Conservation (phyloP, 64 coral and sea anemone genomes). For the Exaiptasia diaphana region DNA sequence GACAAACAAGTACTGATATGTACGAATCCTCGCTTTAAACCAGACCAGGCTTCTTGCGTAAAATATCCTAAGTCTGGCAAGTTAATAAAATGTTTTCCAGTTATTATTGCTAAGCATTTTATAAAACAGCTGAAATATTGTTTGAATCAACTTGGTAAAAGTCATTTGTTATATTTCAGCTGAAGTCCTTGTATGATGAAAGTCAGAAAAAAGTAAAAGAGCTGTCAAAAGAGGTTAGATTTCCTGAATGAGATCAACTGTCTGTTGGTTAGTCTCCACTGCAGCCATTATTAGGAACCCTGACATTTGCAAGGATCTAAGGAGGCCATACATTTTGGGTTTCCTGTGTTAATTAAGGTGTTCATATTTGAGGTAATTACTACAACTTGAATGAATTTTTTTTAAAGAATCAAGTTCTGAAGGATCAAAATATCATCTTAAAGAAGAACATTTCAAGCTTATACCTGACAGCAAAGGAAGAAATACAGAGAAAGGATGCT, state of each 20-base stretch:
- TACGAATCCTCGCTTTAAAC: neutral
- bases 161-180: constrained; percentile 29
- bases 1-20: neutral
- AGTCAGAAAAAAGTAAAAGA: constrained; percentile 55
- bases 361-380: neutral
- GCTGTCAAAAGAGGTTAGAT: constrained; percentile 65
- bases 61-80: neutral
- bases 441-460: constrained; percentile 93
- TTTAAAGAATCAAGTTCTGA: constrained; percentile 61
- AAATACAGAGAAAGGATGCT: constrained; percentile 83
- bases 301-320: neutral
- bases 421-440: constrained; percentile 81
- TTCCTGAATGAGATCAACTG: neutral
- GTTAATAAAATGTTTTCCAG: neutral
- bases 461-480: constrained; percentile 85
- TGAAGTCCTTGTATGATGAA: constrained; percentile 80
- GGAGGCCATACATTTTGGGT: neutral
- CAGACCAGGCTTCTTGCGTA: neutral
- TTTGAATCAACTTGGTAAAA: neutral
- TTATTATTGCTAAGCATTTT: neutral
- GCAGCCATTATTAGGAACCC: neutral
- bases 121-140: neutral
- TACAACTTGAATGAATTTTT: neutral
- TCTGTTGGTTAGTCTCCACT: neutral
- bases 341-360: neutral